phyloP scores from a whole-genome alignment of 2,113 vertebrate genomes.

The Apteryx owenii region DNA sequence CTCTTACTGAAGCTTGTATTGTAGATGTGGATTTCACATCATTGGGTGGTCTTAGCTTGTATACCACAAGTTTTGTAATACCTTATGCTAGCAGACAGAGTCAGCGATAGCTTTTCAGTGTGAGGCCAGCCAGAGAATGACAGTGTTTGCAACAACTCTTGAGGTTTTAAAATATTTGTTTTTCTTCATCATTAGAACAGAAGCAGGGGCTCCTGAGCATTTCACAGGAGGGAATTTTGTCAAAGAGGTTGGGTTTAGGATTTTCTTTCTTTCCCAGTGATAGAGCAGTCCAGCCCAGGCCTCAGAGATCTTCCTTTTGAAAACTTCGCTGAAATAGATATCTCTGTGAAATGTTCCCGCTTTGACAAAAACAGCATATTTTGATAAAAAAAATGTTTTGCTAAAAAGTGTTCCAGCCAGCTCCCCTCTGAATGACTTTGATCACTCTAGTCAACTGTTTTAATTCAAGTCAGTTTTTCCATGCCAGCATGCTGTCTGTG shows the following conservation, averaged over 20 bases:
- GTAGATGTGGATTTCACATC: background rate
- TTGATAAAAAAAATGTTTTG: conserved; percentile 26
- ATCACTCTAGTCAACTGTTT: background rate
- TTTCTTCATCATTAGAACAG: background rate
- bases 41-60: background rate
- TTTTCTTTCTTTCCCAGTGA: background rate
- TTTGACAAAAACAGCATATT: background rate
- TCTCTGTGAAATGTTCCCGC: background rate
- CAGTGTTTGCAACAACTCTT: background rate
- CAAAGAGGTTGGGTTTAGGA: background rate
- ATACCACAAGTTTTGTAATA: background rate
- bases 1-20: background rate
- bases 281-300: background rate
- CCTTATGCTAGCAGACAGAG: background rate
- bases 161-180: background rate
- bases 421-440: background rate
- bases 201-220: background rate
- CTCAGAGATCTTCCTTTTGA: background rate
- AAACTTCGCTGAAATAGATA: conserved; percentile 1
- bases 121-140: background rate
- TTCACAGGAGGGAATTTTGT: background rate
- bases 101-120: background rate
- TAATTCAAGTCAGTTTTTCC: background rate
- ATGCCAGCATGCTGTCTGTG: background rate
- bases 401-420: conserved; percentile 3